phyloP scores from a whole-genome alignment of 2,888 invertebrate species.

The Pammene aurita region DNA sequence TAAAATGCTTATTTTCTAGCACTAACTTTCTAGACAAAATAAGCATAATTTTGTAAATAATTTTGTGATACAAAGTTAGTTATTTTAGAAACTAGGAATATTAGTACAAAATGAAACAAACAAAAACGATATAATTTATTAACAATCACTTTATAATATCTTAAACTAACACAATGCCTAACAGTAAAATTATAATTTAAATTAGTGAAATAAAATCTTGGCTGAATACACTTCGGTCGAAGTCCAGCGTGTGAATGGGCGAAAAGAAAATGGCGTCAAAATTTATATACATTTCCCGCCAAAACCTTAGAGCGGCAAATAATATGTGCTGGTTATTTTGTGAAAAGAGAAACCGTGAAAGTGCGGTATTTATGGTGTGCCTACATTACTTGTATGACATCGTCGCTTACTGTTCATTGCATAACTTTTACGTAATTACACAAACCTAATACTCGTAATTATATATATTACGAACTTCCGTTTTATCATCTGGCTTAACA shows the following conservation, averaged over 20 bases:
- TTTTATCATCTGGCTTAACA: constrained; percentile 22
- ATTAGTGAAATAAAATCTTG: constrained; percentile 13
- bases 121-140: constrained; percentile 29
- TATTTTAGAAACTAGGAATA: constrained; percentile 3
- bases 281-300: constrained; percentile 42
- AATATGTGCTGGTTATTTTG: constrained; percentile 40
- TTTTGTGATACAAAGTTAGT: constrained; percentile 26
- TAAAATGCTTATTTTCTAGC: background rate
- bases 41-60: constrained; percentile 3
- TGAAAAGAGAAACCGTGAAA: constrained; percentile 40
- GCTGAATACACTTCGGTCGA: constrained; percentile 36
- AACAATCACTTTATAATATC: constrained; percentile 12
- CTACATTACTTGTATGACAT: constrained; percentile 39
- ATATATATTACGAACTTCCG: constrained; percentile 31
- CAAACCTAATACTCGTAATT: no score
- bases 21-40: constrained; percentile 17
- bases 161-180: constrained; percentile 18
- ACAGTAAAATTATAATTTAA: background rate
- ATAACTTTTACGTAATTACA: constrained; percentile 37
- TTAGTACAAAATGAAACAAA: constrained; percentile 38
- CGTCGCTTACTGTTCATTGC: constrained; percentile 31
- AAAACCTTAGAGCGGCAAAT: constrained; percentile 40
- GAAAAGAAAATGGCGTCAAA: constrained; percentile 39
- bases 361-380: constrained; percentile 38
- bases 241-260: constrained; percentile 37